phyloP scores from a whole-genome alignment of 2,113 vertebrate species.

The Naja naja region DNA sequence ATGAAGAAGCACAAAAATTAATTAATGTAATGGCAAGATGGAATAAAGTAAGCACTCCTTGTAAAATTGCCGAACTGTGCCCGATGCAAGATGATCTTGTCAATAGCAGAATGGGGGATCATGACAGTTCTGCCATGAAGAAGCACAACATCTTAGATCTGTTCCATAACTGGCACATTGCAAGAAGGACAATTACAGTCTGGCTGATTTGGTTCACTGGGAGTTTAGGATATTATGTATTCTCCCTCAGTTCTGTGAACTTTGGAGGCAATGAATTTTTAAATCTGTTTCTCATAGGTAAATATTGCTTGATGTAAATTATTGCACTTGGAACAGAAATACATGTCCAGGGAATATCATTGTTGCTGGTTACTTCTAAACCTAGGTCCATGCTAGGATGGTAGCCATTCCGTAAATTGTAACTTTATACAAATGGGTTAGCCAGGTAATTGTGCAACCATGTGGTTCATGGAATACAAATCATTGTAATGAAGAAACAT shows the following conservation, averaged over 20 bases:
- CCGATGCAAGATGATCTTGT: conserved; percentile 57
- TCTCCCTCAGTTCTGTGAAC: conserved; percentile 85
- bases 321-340: conserved; percentile 33
- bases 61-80: conserved; percentile 78
- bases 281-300: conserved; percentile 91
- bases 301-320: conserved; percentile 54
- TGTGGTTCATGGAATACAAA: neutral
- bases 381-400: neutral
- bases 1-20: conserved; percentile 78
- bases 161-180: conserved; percentile 81
- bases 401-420: neutral
- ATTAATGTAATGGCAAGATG: conserved; percentile 80
- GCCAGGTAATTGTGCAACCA: neutral
- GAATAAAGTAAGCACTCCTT: conserved; percentile 73
- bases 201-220: conserved; percentile 94
- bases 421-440: neutral
- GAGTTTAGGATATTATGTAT: conserved; percentile 90
- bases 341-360: conserved; percentile 20
- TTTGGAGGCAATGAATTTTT: conserved; percentile 87
- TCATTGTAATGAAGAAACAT: neutral
- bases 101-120: conserved; percentile 14
- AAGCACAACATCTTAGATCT: conserved; percentile 84
- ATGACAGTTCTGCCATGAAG: conserved; percentile 44
- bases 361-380: conserved; percentile 4
- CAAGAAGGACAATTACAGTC: conserved; percentile 80